These are phyloP conservation scores for Spinus pinus DNA, from an alignment of 2,797 vertebrate genomes.

Conservation along the genomic window DNA sequence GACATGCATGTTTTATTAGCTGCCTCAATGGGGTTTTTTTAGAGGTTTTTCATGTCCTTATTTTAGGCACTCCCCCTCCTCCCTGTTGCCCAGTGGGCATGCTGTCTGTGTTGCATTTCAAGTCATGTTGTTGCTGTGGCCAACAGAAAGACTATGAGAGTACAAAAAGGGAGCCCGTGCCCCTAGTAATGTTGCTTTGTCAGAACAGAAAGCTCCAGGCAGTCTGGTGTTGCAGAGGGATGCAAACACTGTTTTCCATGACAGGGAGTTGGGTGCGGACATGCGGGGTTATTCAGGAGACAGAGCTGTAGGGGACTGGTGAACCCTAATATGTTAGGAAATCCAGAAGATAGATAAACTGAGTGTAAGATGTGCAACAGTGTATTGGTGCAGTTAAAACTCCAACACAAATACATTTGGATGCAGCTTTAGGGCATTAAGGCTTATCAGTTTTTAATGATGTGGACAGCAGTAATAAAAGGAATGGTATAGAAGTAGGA, in stretches of 20 bases:
- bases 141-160: background rate
- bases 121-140: background rate
- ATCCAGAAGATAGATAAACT: background rate
- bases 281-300: background rate
- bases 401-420: background rate
- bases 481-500: background rate
- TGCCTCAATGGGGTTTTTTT: background rate
- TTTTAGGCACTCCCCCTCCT: background rate
- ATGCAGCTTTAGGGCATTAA: background rate
- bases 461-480: background rate
- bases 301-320: background rate
- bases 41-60: background rate
- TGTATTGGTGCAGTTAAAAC: background rate
- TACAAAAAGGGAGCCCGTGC: background rate
- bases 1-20: background rate
- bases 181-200: background rate
- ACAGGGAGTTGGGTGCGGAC: background rate
- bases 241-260: background rate
- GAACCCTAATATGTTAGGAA: background rate
- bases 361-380: background rate
- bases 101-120: background rate
- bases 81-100: background rate
- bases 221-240: background rate
- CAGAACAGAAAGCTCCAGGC: background rate
- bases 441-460: background rate